Evolutionary conservation across 2,888 invertebrate genomes (phyloP).

Genomic region (Criorhina ranunculi): DNA sequence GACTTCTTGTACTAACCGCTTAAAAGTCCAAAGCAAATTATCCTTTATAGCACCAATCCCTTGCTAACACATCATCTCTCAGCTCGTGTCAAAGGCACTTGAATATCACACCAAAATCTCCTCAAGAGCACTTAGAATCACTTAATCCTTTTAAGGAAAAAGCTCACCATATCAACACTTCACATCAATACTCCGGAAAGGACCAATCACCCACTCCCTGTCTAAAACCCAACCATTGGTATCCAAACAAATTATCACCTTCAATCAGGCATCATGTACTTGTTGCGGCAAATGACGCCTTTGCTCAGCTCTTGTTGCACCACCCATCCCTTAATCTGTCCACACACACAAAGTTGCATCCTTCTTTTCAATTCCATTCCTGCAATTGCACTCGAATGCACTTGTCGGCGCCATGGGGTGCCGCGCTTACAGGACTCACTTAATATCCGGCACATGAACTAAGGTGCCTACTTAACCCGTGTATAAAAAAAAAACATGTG

Average conservation of each 20-base stretch:
- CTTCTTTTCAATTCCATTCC: slow-evolving; percentile 57
- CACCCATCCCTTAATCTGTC: slow-evolving; percentile 18
- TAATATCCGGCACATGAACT: slow-evolving; percentile 57
- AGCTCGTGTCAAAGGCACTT: neutral
- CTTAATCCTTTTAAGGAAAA: slow-evolving; percentile 34
- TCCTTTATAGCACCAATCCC: too few species aligned
- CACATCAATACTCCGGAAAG: slow-evolving; percentile 20
- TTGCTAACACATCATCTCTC: neutral
- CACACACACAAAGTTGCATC: slow-evolving; percentile 64
- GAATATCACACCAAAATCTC: neutral
- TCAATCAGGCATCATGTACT: slow-evolving; percentile 59
- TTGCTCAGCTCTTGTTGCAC: slow-evolving; percentile 35
- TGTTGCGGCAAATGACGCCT: slow-evolving; percentile 48
- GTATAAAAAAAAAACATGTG: slow-evolving; percentile 24
- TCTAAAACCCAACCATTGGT: slow-evolving; percentile 25
- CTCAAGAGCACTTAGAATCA: slow-evolving; percentile 26
- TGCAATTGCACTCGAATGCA: slow-evolving; percentile 75
- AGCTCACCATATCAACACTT: slow-evolving; percentile 32
- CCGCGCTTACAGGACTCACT: slow-evolving; percentile 58
- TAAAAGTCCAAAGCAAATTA: too few species aligned
- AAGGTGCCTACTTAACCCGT: slow-evolving; percentile 63
- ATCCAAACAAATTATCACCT: slow-evolving; percentile 61
- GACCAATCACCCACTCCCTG: slow-evolving; percentile 41
- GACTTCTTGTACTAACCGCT: too few species aligned
- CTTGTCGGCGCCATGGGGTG: slow-evolving; percentile 66